Evolutionary conservation across 2,797 vertebrate genomes (phyloP), one percentile per base, ranked within the genome.

Genomic region (Ara ararauna): DNA sequence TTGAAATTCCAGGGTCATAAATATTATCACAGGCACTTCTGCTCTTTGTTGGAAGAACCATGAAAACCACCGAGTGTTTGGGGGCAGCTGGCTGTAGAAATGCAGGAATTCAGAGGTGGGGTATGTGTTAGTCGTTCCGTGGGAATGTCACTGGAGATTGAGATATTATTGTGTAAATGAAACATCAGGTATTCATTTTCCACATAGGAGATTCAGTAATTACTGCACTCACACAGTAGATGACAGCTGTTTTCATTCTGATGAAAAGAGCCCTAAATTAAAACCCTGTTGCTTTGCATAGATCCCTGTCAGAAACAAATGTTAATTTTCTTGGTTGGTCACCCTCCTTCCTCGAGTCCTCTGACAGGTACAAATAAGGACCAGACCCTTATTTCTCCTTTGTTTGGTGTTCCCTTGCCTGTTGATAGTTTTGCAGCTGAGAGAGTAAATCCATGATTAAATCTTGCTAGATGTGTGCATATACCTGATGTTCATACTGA

Each of bases 161-260:
- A 90, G 90, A 85, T 88, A 60, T 77, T 80, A 58, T 80, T 92
- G 77, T 94, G 95, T 87, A 96, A 95, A 97, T 79, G 87, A 85
- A 93, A 93, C 68, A 56, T 40, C 88, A 88, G 94, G 70, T 92
- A 95, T 93, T 95, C 89, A 85, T 96, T 95, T 96, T 86, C 79
- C 61, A 76, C 58, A 18, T 70, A 94, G 20, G 62, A 83, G 90
- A 83, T 77, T 68, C 88, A 86, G 88, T 97, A 97, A 87, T 97
- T 96, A 89, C 95, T 85, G 89, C 65, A 38, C 95, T 96, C 62
- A 15, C 94, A 82, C 86, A 87, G 96, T 10, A 54, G 44, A 70
- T 92, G 96, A 94, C 97, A 97, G 97, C 97, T 98, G 97, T 96
- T 92, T 92, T 84, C 24, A 64, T 97, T 91, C 79, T 87, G 60